Conservation (phyloP, 2,888 invertebrate species). For the Liopterus haemorrhoidalis region DNA sequence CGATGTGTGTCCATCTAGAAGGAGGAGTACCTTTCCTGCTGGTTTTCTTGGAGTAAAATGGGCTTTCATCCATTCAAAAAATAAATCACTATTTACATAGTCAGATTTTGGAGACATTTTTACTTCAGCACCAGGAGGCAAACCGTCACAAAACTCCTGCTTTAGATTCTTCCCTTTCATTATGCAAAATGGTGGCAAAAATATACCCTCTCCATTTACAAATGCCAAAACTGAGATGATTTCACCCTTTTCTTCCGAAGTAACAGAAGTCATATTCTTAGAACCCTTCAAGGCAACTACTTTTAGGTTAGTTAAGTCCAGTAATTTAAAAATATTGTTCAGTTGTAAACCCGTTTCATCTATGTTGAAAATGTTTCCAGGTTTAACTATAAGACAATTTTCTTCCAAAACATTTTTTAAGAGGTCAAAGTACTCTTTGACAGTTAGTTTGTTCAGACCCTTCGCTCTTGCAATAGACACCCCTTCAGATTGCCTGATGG, state of each 20-base stretch:
- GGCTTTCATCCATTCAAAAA: conserved; percentile 23
- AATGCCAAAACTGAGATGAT: conserved; percentile 34
- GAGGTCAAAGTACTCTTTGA: conserved; percentile 24
- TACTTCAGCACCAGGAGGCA: conserved; percentile 26
- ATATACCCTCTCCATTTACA: conserved; percentile 36
- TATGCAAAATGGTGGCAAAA: conserved; percentile 32
- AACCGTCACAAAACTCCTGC: conserved; percentile 29
- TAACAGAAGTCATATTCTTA: conserved; percentile 36
- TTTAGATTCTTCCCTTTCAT: conserved; percentile 33
- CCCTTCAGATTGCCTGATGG: conserved; percentile 21
- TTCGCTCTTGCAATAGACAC: conserved; percentile 18
- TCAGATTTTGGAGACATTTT: conserved; percentile 36
- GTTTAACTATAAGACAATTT: conserved; percentile 32
- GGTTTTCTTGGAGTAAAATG: conserved; percentile 22
- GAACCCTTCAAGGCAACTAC: conserved; percentile 38
- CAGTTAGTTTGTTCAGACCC: conserved; percentile 22
- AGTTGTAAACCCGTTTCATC: conserved; percentile 31
- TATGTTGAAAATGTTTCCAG: conserved; percentile 29
- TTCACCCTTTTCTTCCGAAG: conserved; percentile 37
- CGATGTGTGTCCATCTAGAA: conserved; percentile 25
- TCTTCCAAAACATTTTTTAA: conserved; percentile 23
- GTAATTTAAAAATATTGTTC: too few relatives aligned
- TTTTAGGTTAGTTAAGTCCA: too few relatives aligned
- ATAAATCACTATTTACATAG: conserved; percentile 31
- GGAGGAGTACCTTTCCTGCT: conserved; percentile 18